Evolutionary conservation across 2,113 vertebrate species (phyloP).

Genomic region (Mixornis gularis): DNA sequence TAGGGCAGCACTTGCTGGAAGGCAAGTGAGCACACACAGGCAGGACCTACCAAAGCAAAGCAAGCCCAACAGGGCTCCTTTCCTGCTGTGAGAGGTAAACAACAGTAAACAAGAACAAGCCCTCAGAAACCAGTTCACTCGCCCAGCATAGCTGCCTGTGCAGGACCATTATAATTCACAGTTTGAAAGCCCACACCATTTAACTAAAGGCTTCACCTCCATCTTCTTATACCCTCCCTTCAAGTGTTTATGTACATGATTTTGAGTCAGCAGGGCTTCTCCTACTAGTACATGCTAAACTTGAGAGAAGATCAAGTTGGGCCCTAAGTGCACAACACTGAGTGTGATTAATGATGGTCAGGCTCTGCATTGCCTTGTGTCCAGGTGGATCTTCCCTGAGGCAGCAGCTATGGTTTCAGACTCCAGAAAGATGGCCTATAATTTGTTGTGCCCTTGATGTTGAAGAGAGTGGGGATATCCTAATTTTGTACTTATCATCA

Average conservation of each 20-base stretch:
- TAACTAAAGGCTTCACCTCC: background rate
- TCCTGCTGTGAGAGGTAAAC: background rate
- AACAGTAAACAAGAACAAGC: background rate
- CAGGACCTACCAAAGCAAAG: background rate
- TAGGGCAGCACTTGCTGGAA: background rate
- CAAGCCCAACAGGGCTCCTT: background rate
- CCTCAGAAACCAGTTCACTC: background rate
- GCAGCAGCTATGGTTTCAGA: background rate
- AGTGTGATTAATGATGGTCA: accelerated
- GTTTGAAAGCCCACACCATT: background rate
- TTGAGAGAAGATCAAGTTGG: background rate
- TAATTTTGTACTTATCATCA: background rate
- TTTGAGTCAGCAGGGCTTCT: background rate
- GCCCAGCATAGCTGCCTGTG: background rate
- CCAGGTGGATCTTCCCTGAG: background rate
- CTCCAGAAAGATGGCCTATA: background rate
- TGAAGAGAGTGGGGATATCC: background rate
- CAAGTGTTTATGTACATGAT: background rate
- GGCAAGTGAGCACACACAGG: background rate
- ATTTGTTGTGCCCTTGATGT: background rate
- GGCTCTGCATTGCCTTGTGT: background rate
- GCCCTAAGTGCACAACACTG: accelerated
- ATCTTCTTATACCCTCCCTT: background rate
- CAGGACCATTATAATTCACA: background rate
- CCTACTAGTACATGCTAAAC: background rate